Percentiles rank a stretch among this genome's conserved stretches.
Evolutionary conservation across 37 sponge, comb jelly and placozoan species (phyloP).

Genomic region (Spongia lamella): DNA sequence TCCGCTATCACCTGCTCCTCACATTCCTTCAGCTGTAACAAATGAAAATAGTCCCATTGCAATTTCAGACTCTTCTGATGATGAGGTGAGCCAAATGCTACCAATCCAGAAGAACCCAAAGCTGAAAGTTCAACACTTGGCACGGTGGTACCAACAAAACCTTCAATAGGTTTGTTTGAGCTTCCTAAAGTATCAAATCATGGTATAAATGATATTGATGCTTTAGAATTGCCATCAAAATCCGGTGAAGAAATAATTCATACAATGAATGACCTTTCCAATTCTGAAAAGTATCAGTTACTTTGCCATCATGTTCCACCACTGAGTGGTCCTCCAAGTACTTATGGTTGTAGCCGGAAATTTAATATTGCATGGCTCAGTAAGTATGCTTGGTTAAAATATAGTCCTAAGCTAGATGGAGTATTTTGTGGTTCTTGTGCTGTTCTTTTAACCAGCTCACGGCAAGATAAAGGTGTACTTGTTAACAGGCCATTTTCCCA

Average conservation of each 20-base stretch:
- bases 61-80: too few species aligned
- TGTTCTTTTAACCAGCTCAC: constrained; percentile 14
- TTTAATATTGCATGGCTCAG: constrained; percentile 47
- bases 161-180: too few species aligned
- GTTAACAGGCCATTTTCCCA: constrained; percentile 64
- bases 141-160: too few species aligned
- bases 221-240: background rate
- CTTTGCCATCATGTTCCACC: constrained; percentile 3
- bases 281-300: constrained; percentile 23
- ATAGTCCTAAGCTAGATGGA: constrained; percentile 52
- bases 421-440: constrained; percentile 67
- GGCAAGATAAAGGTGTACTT: constrained; percentile 51
- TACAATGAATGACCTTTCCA: constrained; percentile 4
- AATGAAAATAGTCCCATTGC: too few species aligned
- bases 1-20: too few species aligned
- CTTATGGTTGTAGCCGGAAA: constrained; percentile 16
- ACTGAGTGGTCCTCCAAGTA: constrained; percentile 8
- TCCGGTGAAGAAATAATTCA: background rate
- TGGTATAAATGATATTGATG: constrained; percentile 26
- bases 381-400: constrained; percentile 55
- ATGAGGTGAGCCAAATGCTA: too few species aligned
- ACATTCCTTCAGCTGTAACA: too few species aligned
- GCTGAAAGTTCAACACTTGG: too few species aligned
- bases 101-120: too few species aligned
- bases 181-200: too few species aligned